phyloP scores from a whole-genome alignment of 2,888 invertebrate genomes.

The Blomia tropicalis region DNA sequence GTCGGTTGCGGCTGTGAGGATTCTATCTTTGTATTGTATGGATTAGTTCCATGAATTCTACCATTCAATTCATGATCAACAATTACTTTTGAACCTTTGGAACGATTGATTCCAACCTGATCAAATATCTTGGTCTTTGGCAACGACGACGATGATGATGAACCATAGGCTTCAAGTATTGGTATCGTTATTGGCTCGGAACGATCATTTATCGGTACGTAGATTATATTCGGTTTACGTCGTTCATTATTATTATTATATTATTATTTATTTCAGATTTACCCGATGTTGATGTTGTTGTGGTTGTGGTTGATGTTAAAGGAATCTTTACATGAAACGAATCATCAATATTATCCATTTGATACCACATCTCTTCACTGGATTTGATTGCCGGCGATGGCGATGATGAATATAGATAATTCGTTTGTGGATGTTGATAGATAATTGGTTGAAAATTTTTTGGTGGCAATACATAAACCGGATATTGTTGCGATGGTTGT shows the following conservation, averaged over 20 bases:
- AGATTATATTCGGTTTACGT: too few relatives aligned
- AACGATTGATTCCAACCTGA: too few relatives aligned
- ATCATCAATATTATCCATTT: neutral
- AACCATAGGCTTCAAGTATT: too few relatives aligned
- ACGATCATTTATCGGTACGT: too few relatives aligned
- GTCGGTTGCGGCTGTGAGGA: neutral
- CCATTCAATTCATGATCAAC: too few relatives aligned
- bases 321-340: neutral
- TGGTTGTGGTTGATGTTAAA: neutral
- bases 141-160: too few relatives aligned
- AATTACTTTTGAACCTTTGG: too few relatives aligned
- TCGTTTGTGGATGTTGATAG: constrained; percentile 11
- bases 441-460: constrained; percentile 26
- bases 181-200: too few relatives aligned
- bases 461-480: constrained; percentile 27
- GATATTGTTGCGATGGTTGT: constrained; percentile 8
- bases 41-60: too few relatives aligned
- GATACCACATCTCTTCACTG: constrained; percentile 4
- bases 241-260: too few relatives aligned
- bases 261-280: neutral
- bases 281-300: neutral
- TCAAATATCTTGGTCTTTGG: too few relatives aligned
- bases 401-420: neutral
- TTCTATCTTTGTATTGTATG: neutral
- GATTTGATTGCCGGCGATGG: neutral